A percentile compares a stretch with the other conserved stretches of the same genome.
phyloP scores from a whole-genome alignment of 1,140 invertebrate species.

The Drosophila suzukii region DNA sequence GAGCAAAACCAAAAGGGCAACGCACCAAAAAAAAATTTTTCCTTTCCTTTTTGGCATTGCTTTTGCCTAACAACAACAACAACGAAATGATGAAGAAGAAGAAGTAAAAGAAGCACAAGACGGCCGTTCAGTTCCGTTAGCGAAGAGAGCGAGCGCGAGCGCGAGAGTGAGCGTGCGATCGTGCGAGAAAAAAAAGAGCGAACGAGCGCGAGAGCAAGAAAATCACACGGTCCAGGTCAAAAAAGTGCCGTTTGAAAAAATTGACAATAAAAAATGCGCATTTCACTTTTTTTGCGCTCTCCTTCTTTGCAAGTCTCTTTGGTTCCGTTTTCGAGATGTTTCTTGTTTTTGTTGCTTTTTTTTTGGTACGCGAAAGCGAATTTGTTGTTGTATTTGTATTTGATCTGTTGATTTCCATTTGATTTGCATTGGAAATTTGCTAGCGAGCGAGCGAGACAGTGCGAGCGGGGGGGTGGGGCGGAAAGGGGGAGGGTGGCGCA shows the following conservation, averaged over 20 bases:
- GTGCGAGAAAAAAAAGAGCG: conserved; percentile 38
- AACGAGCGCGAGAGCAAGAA: conserved; percentile 27
- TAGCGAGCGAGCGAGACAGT: conserved; percentile 23
- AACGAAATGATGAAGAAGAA: not conserved
- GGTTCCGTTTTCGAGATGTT: conserved; percentile 41
- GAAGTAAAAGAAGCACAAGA: conserved; percentile 29
- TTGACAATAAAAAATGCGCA: conserved; percentile 72
- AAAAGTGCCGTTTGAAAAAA: conserved; percentile 72
- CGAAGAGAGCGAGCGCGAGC: conserved; percentile 30
- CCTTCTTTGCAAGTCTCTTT: conserved; percentile 42
- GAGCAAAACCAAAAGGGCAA: conserved; percentile 65
- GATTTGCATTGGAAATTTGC: conserved; percentile 67
- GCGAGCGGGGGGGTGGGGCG: not conserved
- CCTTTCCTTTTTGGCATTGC: conserved; percentile 48
- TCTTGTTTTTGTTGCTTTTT: conserved; percentile 31
- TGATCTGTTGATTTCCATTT: conserved; percentile 65
- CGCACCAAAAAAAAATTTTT: conserved; percentile 56
- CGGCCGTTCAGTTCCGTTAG: conserved; percentile 73
- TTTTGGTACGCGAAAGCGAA: conserved; percentile 65
- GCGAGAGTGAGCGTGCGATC: conserved; percentile 31
- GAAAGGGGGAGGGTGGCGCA: conserved; percentile 18
- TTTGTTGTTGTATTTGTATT: conserved; percentile 63
- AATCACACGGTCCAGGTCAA: conserved; percentile 54
- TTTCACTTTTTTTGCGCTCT: conserved; percentile 69
- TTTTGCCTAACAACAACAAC: conserved; percentile 64